These are phyloP conservation scores for Tychaedon coryphoeus DNA, from an alignment of 2,113 vertebrate genomes.

Conservation along the genomic window DNA sequence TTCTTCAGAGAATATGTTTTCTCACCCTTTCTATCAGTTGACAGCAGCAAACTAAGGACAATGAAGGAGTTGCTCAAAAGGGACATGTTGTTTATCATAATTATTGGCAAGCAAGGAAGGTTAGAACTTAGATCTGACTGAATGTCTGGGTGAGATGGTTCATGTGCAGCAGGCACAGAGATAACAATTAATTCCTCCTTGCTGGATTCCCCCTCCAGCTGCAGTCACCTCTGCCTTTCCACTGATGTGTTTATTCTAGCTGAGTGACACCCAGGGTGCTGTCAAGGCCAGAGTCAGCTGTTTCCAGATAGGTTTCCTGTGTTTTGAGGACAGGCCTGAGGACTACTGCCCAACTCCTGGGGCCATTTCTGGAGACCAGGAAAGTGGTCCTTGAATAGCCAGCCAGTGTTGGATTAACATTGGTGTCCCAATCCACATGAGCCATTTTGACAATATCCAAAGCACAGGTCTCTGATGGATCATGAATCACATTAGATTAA, in stretches of 20 bases:
- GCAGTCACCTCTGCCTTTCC: background rate
- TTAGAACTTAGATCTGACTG: background rate
- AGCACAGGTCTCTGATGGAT: background rate
- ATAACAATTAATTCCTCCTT: background rate
- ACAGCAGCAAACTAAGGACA: background rate
- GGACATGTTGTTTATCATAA: background rate
- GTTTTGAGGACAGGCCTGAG: background rate
- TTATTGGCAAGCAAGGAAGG: background rate
- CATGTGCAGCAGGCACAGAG: rapidly evolving
- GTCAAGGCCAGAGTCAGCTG: background rate
- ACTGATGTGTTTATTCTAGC: background rate
- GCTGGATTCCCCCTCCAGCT: background rate
- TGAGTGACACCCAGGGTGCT: background rate
- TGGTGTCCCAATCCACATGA: rapidly evolving
- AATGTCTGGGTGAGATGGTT: background rate
- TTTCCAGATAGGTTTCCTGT: background rate
- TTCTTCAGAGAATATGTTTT: background rate
- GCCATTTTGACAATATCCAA: background rate
- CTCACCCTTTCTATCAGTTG: background rate
- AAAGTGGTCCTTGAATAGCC: background rate
- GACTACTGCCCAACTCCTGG: rapidly evolving
- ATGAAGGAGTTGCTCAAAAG: background rate
- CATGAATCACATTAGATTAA: background rate
- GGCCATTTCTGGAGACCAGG: background rate
- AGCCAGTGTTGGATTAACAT: background rate